Conservation (phyloP, 2,797 vertebrate genomes). For the Amazonetta brasiliensis region DNA sequence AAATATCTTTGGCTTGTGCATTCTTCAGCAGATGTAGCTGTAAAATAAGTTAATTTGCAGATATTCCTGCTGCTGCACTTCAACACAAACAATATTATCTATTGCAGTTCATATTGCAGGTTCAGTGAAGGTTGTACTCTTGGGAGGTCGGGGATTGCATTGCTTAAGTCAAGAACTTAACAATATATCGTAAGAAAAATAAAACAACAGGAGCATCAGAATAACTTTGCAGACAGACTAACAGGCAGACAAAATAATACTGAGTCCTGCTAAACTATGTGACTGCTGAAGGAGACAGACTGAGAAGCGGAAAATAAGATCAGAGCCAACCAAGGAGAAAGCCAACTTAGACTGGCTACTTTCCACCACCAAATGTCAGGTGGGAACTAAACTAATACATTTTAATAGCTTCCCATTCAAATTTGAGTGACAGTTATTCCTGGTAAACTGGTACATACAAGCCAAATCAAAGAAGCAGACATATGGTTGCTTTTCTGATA, state of each 20-base stretch:
- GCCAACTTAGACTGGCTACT: slow-evolving; percentile 40
- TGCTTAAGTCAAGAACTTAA: neutral
- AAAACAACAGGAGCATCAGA: neutral
- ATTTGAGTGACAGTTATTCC: neutral
- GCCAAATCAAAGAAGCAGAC: neutral
- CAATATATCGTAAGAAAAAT: neutral
- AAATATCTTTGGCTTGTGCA: neutral
- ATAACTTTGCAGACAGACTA: neutral
- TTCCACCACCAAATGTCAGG: slow-evolving; percentile 32
- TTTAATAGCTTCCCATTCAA: neutral
- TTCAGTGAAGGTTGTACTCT: neutral
- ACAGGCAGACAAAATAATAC: neutral
- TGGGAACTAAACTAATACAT: neutral
- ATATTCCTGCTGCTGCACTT: neutral
- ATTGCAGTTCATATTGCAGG: neutral
- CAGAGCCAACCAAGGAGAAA: neutral
- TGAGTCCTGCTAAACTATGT: neutral
- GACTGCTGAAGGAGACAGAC: slow-evolving; percentile 36
- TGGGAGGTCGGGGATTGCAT: no score
- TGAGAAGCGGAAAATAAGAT: slow-evolving; percentile 33
- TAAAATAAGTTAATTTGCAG: neutral
- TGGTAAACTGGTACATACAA: neutral
- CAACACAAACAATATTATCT: neutral
- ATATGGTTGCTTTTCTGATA: neutral
- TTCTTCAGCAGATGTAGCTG: neutral